These are phyloP conservation scores for Aporophyla lueneburgensis DNA, from an alignment of 2,888 invertebrate genomes.

Conservation along the genomic window DNA sequence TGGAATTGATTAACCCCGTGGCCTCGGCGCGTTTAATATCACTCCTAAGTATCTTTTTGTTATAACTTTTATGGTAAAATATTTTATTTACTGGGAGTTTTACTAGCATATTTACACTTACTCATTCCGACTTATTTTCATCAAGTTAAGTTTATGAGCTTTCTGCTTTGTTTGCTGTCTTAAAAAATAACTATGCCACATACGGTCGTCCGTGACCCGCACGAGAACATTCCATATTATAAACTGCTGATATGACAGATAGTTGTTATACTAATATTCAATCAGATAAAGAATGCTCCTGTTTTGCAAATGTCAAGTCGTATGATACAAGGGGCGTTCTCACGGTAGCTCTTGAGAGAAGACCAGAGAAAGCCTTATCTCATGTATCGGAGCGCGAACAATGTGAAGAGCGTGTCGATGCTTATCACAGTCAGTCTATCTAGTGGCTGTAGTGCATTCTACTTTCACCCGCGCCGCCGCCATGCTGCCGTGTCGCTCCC, in stretches of 20 bases:
- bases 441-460: slow-evolving; percentile 81
- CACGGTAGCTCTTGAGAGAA: slow-evolving; percentile 87
- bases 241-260: slow-evolving; percentile 55
- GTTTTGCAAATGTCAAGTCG: slow-evolving; percentile 82
- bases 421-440: slow-evolving; percentile 85
- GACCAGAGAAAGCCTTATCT: slow-evolving; percentile 88
- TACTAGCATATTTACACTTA: slow-evolving; percentile 31
- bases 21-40: slow-evolving; percentile 69
- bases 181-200: slow-evolving; percentile 32
- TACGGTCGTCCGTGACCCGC: slow-evolving; percentile 41
- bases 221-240: slow-evolving; percentile 44
- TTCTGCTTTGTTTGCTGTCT: slow-evolving; percentile 20
- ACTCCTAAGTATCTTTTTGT: slow-evolving; percentile 61
- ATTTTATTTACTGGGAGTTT: slow-evolving; percentile 31
- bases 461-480: slow-evolving; percentile 82
- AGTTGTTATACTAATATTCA: slow-evolving; percentile 73
- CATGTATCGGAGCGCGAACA: slow-evolving; percentile 87
- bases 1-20: slow-evolving; percentile 80
- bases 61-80: slow-evolving; percentile 44
- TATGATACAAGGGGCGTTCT: slow-evolving; percentile 81
- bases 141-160: slow-evolving; percentile 1
- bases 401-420: slow-evolving; percentile 88
- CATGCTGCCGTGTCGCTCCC: slow-evolving; percentile 73
- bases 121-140: not conserved
- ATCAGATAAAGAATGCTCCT: slow-evolving; percentile 77